phyloP scores from a whole-genome alignment of 2,888 invertebrate genomes.

The Rugalucina vietnamica region DNA sequence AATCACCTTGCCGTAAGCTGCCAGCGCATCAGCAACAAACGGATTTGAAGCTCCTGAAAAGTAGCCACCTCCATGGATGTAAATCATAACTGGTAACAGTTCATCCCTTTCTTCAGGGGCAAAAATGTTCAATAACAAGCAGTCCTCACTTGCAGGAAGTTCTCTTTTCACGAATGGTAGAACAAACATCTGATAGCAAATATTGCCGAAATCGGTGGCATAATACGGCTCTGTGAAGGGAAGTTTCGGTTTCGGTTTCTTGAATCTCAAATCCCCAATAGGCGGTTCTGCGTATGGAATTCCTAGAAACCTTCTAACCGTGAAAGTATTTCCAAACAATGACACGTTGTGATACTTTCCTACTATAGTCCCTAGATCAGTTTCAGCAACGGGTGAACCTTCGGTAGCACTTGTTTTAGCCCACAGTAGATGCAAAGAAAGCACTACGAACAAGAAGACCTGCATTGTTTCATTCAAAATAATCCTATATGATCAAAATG shows the following conservation, averaged over 20 bases:
- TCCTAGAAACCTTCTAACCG: neutral
- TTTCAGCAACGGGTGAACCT: neutral
- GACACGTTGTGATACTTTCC: neutral
- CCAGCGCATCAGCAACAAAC: neutral
- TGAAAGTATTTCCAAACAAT: neutral
- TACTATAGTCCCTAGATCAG: neutral
- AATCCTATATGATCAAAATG: no score
- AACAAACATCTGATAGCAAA: neutral
- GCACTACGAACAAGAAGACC: no score
- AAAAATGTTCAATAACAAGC: neutral
- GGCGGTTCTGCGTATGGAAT: constrained; percentile 14
- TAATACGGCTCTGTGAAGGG: neutral
- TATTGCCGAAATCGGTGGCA: neutral
- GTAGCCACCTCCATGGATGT: neutral
- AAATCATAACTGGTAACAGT: neutral
- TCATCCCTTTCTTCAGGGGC: neutral
- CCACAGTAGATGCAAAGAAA: no score
- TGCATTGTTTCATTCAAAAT: no score
- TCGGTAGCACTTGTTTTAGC: neutral
- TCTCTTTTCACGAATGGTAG: neutral
- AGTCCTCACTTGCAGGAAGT: neutral
- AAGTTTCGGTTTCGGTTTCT: neutral
- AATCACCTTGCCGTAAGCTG: neutral
- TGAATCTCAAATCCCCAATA: neutral
- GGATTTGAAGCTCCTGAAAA: neutral